Percentiles rank a stretch among this genome's conserved stretches.
phyloP scores from a whole-genome alignment of 2,113 vertebrate genomes.

The Himantopus leucocephalus region DNA sequence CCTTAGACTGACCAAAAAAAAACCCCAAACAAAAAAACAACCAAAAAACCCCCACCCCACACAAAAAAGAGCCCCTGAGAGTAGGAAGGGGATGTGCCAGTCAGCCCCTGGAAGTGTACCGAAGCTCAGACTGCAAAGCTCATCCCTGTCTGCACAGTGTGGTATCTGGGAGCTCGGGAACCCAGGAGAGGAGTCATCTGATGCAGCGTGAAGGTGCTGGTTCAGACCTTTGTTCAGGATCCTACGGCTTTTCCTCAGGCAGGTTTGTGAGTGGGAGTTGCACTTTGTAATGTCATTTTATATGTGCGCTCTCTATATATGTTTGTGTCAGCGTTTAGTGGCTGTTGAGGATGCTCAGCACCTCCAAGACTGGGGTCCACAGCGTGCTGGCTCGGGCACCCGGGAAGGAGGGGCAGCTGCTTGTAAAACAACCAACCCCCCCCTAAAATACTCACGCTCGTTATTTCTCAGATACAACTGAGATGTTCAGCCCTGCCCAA shows the following conservation, averaged over 20 bases:
- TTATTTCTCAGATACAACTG: background rate
- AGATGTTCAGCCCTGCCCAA: background rate
- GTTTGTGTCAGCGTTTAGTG: background rate
- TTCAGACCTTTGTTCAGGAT: background rate
- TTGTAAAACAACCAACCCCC: background rate
- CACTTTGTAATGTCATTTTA: background rate
- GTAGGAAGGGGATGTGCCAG: background rate
- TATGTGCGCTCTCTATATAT: background rate
- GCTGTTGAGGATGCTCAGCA: background rate
- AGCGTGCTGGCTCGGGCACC: background rate
- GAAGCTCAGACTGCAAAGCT: background rate
- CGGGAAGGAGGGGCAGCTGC: background rate
- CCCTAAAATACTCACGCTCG: fast-evolving
- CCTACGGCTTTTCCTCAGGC: background rate
- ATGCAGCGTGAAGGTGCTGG: background rate
- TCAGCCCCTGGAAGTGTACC: background rate
- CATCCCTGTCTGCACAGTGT: background rate
- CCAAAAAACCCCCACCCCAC: background rate
- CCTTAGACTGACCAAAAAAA: background rate
- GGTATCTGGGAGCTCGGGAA: background rate
- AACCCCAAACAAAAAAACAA: too few relatives aligned
- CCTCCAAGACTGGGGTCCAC: background rate
- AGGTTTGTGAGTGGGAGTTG: background rate
- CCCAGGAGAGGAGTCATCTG: background rate
- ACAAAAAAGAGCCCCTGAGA: background rate